phyloP scores from a whole-genome alignment of 23 tunicate genomes.

The Clavelina lepadiformis region DNA sequence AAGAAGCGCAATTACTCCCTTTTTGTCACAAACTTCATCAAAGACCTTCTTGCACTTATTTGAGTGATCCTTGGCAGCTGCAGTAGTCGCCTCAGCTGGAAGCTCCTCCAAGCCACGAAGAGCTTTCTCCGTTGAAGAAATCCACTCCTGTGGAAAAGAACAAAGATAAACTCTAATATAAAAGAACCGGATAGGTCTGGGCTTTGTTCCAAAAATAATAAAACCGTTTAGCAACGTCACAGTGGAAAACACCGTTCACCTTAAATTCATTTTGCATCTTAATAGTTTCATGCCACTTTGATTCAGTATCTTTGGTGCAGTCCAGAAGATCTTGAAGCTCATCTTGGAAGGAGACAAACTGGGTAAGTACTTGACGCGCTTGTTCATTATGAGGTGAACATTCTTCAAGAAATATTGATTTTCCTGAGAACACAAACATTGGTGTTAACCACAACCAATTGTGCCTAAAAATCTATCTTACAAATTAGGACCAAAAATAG shows the following conservation, averaged over 20 bases:
- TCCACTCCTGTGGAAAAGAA: slow-evolving; percentile 64
- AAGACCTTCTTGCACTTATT: slow-evolving; percentile 27
- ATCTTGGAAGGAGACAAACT: slow-evolving; percentile 30
- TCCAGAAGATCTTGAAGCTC: slow-evolving; percentile 33
- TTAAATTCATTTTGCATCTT: slow-evolving; percentile 40
- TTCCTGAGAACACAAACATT: no score
- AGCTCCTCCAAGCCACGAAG: slow-evolving; percentile 38
- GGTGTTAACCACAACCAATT: background rate
- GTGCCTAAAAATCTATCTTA: background rate
- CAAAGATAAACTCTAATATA: no score
- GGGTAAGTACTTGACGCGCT: no score
- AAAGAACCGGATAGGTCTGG: no score
- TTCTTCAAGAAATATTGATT: slow-evolving; percentile 25
- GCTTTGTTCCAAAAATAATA: no score
- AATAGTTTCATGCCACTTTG: slow-evolving; percentile 31
- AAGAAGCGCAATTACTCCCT: slow-evolving; percentile 19
- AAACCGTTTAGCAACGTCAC: no score
- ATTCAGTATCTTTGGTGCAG: slow-evolving; percentile 26
- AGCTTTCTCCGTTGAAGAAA: slow-evolving; percentile 7
- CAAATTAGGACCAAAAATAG: no score
- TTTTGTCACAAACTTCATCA: slow-evolving; percentile 58
- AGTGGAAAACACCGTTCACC: slow-evolving; percentile 22
- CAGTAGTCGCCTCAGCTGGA: slow-evolving; percentile 39
- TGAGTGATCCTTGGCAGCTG: slow-evolving; percentile 38
- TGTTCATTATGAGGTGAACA: no score